Evolutionary conservation across 2,113 vertebrate genomes (phyloP), one percentile per base, ranked within the genome.

Genomic region (Typhlomys cinereus): DNA sequence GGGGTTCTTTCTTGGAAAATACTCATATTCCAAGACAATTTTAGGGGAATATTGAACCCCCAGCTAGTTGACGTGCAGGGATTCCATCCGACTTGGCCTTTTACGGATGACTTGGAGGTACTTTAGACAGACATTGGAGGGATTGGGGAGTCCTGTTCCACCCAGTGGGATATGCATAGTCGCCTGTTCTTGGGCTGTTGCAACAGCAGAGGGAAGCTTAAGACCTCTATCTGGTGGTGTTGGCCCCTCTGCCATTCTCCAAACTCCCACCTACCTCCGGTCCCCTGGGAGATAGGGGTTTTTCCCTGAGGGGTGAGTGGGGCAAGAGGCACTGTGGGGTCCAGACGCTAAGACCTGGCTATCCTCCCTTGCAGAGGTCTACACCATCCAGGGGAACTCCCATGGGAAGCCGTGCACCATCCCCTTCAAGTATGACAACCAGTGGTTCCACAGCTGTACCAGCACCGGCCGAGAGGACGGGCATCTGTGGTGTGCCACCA

Each of bases 351-450:
- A 96, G 39, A 17, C 50, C 88, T 9, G 79, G 39, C 73, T 95
- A 4, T 89, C 96, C 75, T 89, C 83, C 66, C 44, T 67, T 2
- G 1, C 97, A 99, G 99, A 99, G 96, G 99, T 99, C 97, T 99
- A 99, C 97, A 99, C 99, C 76, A 99, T 99, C 96, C 99, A 99
- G 97, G 99, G 99, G 11, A 99, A 99, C 97, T 99, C 99, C 0
- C 98, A 99, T 0, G 99, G 99, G 57, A 98, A 98, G 39, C 99
- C 99, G 0, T 99, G 99, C 96, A 98, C 99, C 96, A 98, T 99
- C 92, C 99, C 99, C 94, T 99, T 99, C 98, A 98, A 99, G 66
- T 99, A 99, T 0, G 98, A 99, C 88, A 98, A 98, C 95, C 98
- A 99, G 96, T 99, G 99, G 99, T 99, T 99, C 95, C 98, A 99